These are phyloP conservation scores for Phylloscopus whistleri DNA, from an alignment of 2,113 vertebrate species.

Conservation along the genomic window DNA sequence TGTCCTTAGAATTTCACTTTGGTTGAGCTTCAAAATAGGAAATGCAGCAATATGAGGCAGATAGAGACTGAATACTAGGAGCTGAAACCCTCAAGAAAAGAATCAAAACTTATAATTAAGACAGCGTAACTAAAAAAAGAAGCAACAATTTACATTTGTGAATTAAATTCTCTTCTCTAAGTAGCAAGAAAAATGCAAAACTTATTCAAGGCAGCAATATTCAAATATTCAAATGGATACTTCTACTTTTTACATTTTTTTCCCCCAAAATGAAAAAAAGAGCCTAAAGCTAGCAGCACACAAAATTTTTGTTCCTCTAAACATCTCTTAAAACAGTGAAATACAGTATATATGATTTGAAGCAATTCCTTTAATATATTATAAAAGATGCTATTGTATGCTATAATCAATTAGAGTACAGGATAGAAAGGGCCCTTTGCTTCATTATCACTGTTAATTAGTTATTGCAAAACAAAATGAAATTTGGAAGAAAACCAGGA, in stretches of 20 bases:
- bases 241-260: neutral
- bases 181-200: neutral
- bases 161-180: neutral
- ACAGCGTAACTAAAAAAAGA: neutral
- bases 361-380: neutral
- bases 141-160: neutral
- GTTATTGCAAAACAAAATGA: neutral
- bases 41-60: neutral
- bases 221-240: neutral
- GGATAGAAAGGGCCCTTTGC: neutral
- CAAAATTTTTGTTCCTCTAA: neutral
- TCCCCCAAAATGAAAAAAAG: accelerated
- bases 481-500: constrained; percentile 11
- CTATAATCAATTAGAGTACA: neutral
- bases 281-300: neutral
- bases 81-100: neutral
- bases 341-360: neutral
- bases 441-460: neutral
- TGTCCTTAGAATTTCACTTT: neutral
- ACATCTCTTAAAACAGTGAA: neutral
- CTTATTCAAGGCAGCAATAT: neutral
- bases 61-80: neutral
- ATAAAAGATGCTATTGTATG: neutral
- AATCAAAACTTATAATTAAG: neutral
- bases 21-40: neutral